Evolutionary conservation across 1,140 invertebrate species (phyloP).

Genomic region (Asbolus verrucosus): DNA sequence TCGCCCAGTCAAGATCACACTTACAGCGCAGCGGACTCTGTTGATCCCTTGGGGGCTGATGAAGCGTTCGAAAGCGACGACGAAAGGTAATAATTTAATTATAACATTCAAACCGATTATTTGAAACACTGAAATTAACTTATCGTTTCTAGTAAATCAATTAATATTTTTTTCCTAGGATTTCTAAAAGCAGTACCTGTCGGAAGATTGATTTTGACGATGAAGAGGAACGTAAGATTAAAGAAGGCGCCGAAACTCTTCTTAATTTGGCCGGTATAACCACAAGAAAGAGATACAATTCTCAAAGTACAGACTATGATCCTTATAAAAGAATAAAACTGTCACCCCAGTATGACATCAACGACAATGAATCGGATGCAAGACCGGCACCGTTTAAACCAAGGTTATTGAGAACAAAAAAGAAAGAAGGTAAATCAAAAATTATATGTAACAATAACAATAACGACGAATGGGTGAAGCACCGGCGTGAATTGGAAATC

Average conservation of each 20-base stretch:
- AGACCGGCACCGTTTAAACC: conserved; percentile 59
- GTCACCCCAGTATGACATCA: conserved; percentile 39
- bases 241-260: conserved; percentile 83
- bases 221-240: conserved; percentile 81
- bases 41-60: conserved; percentile 59
- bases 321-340: conserved; percentile 47
- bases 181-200: conserved; percentile 52
- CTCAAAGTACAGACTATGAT: conserved; percentile 46
- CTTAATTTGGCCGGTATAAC: conserved; percentile 76
- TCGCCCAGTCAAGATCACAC: conserved; percentile 85
- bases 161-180: conserved; percentile 47
- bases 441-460: conserved; percentile 58
- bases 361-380: conserved; percentile 53
- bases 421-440: conserved; percentile 57
- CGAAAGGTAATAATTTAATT: conserved; percentile 64
- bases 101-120: conserved; percentile 9
- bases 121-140: not conserved
- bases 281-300: conserved; percentile 55
- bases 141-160: too few species aligned
- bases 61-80: conserved; percentile 69
- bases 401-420: conserved; percentile 59
- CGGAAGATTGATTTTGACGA: conserved; percentile 68
- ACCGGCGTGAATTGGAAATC: conserved; percentile 59
- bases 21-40: conserved; percentile 71
- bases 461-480: conserved; percentile 61